A percentile compares a stretch with the other conserved stretches of the same genome.
Evolutionary conservation across 2,888 invertebrate genomes (phyloP).

Genomic region (Anaspis maculata): DNA sequence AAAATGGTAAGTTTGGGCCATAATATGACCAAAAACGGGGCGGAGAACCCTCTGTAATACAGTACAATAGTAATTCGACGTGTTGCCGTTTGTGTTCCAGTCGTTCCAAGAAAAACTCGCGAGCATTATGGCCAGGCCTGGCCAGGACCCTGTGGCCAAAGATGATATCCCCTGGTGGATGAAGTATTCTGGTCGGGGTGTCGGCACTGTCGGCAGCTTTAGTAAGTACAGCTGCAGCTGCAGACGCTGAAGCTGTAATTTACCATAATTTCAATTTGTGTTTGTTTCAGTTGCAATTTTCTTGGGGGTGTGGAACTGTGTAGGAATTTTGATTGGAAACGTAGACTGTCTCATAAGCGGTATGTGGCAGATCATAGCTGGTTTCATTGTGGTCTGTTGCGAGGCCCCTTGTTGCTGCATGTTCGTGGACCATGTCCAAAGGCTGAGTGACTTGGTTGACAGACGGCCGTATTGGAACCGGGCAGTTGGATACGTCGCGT

Average conservation of each 20-base stretch:
- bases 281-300: slow-evolving; percentile 75
- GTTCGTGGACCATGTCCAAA: slow-evolving; percentile 90
- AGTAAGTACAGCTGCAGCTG: slow-evolving; percentile 55
- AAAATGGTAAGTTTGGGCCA: no score
- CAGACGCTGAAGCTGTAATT: slow-evolving; percentile 1
- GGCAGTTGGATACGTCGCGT: slow-evolving; percentile 78
- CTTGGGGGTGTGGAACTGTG: slow-evolving; percentile 69
- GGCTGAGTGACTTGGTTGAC: slow-evolving; percentile 75
- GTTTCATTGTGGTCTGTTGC: slow-evolving; percentile 77
- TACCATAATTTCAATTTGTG: no score
- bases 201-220: slow-evolving; percentile 77
- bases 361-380: slow-evolving; percentile 81
- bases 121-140: slow-evolving; percentile 72
- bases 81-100: slow-evolving; percentile 49
- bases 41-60: no score
- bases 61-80: no score
- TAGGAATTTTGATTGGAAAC: slow-evolving; percentile 54
- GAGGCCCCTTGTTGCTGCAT: slow-evolving; percentile 97
- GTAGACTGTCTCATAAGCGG: slow-evolving; percentile 66
- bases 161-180: slow-evolving; percentile 86
- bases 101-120: slow-evolving; percentile 73
- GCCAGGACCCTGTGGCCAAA: slow-evolving; percentile 66
- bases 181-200: slow-evolving; percentile 74
- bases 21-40: no score
- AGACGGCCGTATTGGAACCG: slow-evolving; percentile 83